These are phyloP conservation scores for Caenorhabditis zanzibari DNA, from an alignment of 2,888 invertebrate species.

Conservation along the genomic window DNA sequence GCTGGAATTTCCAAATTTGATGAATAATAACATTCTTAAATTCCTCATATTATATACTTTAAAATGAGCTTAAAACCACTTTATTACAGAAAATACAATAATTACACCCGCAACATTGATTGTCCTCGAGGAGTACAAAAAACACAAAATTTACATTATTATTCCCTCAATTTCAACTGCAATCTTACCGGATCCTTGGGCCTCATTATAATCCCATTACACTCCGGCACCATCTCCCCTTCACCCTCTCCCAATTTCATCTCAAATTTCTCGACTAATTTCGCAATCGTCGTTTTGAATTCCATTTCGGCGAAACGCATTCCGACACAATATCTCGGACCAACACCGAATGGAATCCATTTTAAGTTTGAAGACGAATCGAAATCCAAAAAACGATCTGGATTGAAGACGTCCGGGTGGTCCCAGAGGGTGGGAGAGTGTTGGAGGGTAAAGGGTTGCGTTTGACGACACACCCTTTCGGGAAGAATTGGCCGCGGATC, in stretches of 20 bases:
- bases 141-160: too few relatives aligned
- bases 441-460: conserved; percentile 70
- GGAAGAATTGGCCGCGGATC: conserved; percentile 68
- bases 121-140: too few relatives aligned
- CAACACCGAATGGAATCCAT: conserved; percentile 81
- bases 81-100: too few relatives aligned
- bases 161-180: conserved; percentile 25
- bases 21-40: too few relatives aligned
- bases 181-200: conserved; percentile 53
- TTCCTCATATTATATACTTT: too few relatives aligned
- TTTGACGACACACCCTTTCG: conserved; percentile 67
- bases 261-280: conserved; percentile 69
- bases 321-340: conserved; percentile 81
- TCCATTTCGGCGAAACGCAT: conserved; percentile 82
- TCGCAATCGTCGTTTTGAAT: conserved; percentile 76
- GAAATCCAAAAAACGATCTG: conserved; percentile 70
- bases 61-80: too few relatives aligned
- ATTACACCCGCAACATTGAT: too few relatives aligned
- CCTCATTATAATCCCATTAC: conserved; percentile 60
- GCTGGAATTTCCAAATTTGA: too few relatives aligned
- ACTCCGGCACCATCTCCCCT: conserved; percentile 44
- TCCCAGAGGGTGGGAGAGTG: conserved; percentile 71
- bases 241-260: conserved; percentile 33
- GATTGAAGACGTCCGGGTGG: conserved; percentile 75
- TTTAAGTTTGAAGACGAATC: conserved; percentile 57